Evolutionary conservation across 1,140 invertebrate genomes (phyloP), one percentile per base, ranked within the genome.

Genomic region (Batillaria attramentaria): DNA sequence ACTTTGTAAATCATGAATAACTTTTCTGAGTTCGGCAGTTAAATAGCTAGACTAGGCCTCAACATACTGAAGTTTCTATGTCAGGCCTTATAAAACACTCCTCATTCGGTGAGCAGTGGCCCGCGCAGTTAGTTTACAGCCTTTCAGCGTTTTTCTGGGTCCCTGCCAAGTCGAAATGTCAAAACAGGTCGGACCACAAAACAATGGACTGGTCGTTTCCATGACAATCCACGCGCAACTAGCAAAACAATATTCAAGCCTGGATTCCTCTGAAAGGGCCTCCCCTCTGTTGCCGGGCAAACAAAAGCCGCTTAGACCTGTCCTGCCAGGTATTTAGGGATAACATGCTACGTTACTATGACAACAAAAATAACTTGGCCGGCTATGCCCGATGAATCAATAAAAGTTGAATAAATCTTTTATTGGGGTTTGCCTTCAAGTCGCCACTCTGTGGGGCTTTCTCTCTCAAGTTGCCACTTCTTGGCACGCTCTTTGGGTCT

Each of bases 351-450:
- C 70, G 85, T 87, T 84, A 79, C 83, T 79, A 84, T 79, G 82
- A 75, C 79, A 86, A 87, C 86, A 35, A 41, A 81, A 83, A 83
- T 82, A 83, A 80, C 78, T 50, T 5, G 77, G 69, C 76, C 46
- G 42, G 74, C 66, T 72, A 77, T 72, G 69, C 54, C 54, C 62
- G 33, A n/a, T 83, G 62, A 84, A 84, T 84, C 83, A 86, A 84
- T 84, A 83, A 79, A 70, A 80, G 43, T 83, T 81, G 80, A 84
- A 84, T 86, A 81, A 86, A 86, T 84, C 85, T 86, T 86, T 86
- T 82, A 86, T 84, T 77, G 79, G 62, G 57, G 66, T 78, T 76
- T 70, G 75, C 78, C 81, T 66, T 78, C 77, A 76, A 80, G 66
- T 41, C 57, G 73, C 73, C 54, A 13, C 20, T 65, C 54, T 62